A percentile compares a stretch with the other conserved stretches of the same genome.
These are phyloP conservation scores for Allolobophora icterica DNA, from an alignment of 2,888 invertebrate species.

Conservation along the genomic window DNA sequence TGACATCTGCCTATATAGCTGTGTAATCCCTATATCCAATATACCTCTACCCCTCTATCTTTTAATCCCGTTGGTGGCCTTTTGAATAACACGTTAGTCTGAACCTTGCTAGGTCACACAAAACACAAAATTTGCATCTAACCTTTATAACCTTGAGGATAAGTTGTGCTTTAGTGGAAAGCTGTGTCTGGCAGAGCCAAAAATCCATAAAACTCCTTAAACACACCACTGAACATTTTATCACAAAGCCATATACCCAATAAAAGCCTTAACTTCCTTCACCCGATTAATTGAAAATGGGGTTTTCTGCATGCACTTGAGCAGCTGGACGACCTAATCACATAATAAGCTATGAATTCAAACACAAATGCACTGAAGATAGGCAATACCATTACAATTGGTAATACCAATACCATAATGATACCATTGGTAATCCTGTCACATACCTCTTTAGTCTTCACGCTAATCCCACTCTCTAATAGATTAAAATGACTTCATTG, in stretches of 20 bases:
- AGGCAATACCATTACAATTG: neutral
- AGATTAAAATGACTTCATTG: neutral
- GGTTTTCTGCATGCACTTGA: neutral
- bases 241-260: neutral
- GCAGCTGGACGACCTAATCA: neutral
- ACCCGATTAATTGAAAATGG: neutral
- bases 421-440: neutral
- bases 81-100: neutral
- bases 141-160: neutral
- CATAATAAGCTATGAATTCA: neutral
- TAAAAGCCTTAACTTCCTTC: neutral
- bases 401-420: neutral
- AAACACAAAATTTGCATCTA: neutral
- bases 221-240: neutral
- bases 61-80: neutral
- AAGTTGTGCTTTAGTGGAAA: neutral
- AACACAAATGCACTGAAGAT: neutral
- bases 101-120: neutral
- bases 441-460: conserved; percentile 17
- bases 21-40: neutral
- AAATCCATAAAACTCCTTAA: neutral
- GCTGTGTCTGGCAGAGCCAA: neutral
- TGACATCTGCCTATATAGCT: neutral
- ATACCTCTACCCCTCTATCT: neutral
- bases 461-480: neutral